Evolutionary conservation across 2,113 vertebrate species (phyloP), one percentile per base, ranked within the genome.

Genomic region (Sinosuthora webbiana): DNA sequence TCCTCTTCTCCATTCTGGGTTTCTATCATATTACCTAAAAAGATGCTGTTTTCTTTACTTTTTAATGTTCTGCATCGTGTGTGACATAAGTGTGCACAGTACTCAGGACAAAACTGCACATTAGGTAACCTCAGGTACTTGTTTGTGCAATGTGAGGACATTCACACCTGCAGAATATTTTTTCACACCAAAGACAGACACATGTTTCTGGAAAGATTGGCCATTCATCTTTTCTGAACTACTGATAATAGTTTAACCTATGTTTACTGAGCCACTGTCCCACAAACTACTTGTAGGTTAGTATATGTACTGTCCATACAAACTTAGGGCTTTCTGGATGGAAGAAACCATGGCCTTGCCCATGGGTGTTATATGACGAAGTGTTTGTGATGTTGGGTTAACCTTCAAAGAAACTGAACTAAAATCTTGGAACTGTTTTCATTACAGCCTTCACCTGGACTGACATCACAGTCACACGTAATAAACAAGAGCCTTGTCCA

Each of bases 401-500:
- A 70, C 82, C 79, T 89, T 88, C 83, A 92, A 81, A 94, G 90
- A 68, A 95, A 81, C 39, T 49, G 49, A 42, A 41, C 86, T 44
- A 75, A 89, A 93, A 78, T 94, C 33, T 28, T 70, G 24, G 60
- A 90, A 77, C 25, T 80, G 33, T 94, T 97, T 96, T 89, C 93
- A 91, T 95, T 95, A 87, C 42, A 85, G 31, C 49, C 35, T 89
- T 83, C 89, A 95, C 92, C 93, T 95, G 89, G 64, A 52, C 83
- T 92, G 90, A 89, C 89, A 85, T 96, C 89, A 89, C 57, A 83
- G 85, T 83, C 79, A 82, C 87, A 88, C 18, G 5, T 85, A 89
- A 96, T 93, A 94, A 97, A 95, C 75, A 97, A 89, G 82, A 95
- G 55, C 55, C 49, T 35, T 11, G 19, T 87, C 79, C 70, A 78